Percentiles rank a stretch among this genome's conserved stretches.
phyloP scores from a whole-genome alignment of 2,113 vertebrate genomes.

The Tautogolabrus adspersus region DNA sequence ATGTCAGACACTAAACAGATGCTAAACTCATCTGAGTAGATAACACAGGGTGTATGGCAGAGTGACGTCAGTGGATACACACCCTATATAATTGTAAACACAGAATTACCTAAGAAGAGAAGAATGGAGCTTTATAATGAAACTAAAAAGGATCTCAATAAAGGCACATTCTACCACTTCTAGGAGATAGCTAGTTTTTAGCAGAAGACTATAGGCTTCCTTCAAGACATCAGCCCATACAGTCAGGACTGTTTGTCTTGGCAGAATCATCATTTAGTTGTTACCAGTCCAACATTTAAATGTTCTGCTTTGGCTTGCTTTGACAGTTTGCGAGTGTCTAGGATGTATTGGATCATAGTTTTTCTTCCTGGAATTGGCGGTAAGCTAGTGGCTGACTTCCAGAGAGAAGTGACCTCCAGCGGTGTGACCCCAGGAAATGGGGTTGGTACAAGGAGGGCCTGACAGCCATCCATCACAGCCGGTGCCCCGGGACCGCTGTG shows the following conservation, averaged over 20 bases:
- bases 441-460: slow-evolving; percentile 35
- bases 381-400: slow-evolving; percentile 39
- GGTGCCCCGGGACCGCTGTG: slow-evolving; percentile 37
- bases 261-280: slow-evolving; percentile 49
- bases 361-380: slow-evolving; percentile 56
- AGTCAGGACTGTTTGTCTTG: slow-evolving; percentile 56
- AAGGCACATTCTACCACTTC: slow-evolving; percentile 61
- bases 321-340: slow-evolving; percentile 50
- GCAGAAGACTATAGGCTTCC: slow-evolving; percentile 19
- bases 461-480: slow-evolving; percentile 62
- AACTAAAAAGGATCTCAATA: slow-evolving; percentile 39
- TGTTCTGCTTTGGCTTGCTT: slow-evolving; percentile 52
- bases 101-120: slow-evolving; percentile 59
- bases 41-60: slow-evolving; percentile 23
- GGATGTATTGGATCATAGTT: slow-evolving; percentile 53
- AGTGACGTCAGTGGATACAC: slow-evolving; percentile 57
- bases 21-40: neutral
- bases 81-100: slow-evolving; percentile 51
- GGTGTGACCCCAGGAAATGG: slow-evolving; percentile 58
- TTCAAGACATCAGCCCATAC: slow-evolving; percentile 45
- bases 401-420: slow-evolving; percentile 54
- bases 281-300: slow-evolving; percentile 56
- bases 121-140: slow-evolving; percentile 37
- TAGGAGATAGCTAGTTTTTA: slow-evolving; percentile 49
- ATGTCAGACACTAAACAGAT: slow-evolving; percentile 38